Evolutionary conservation across 2,113 vertebrate species (phyloP).

Genomic region (Atlantisia rogersi): DNA sequence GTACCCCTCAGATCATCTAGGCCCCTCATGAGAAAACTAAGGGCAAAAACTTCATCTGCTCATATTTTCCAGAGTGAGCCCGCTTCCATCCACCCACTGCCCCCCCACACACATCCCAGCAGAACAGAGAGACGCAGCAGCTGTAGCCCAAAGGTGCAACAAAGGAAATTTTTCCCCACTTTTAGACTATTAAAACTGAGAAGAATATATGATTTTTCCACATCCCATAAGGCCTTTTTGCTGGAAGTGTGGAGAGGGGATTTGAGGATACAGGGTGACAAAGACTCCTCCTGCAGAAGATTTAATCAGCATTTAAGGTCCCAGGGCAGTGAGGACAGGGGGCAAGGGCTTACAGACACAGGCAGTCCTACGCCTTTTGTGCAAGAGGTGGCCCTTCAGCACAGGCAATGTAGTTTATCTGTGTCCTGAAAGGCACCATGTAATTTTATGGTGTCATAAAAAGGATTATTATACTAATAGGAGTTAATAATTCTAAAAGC

Average conservation of each 20-base stretch:
- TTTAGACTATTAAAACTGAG: not conserved
- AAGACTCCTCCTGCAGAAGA: not conserved
- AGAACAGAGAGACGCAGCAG: not conserved
- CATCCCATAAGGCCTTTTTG: not conserved
- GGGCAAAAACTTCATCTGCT: not conserved
- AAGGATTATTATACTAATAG: slow-evolving; percentile 61
- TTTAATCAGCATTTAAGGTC: not conserved
- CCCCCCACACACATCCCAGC: not conserved
- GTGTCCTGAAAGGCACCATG: slow-evolving; percentile 32
- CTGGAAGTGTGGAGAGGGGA: not conserved
- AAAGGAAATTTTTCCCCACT: not conserved
- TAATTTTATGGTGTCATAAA: slow-evolving; percentile 60
- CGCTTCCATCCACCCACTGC: slow-evolving; percentile 9
- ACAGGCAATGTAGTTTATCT: slow-evolving; percentile 9
- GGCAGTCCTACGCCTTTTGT: not conserved
- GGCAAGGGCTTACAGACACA: not conserved
- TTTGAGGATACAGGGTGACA: not conserved
- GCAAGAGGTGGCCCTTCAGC: not conserved
- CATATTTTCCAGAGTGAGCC: slow-evolving; percentile 23
- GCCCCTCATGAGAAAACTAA: not conserved
- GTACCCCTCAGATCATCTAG: not conserved
- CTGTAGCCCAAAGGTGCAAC: slow-evolving; percentile 13
- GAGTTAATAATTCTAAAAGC: slow-evolving; percentile 59
- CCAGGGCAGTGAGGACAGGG: not conserved
- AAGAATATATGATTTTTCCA: not conserved